A percentile compares a stretch with the other conserved stretches of the same genome.
Conservation (phyloP, 2,113 vertebrate species). For the Chrysemys picta region DNA sequence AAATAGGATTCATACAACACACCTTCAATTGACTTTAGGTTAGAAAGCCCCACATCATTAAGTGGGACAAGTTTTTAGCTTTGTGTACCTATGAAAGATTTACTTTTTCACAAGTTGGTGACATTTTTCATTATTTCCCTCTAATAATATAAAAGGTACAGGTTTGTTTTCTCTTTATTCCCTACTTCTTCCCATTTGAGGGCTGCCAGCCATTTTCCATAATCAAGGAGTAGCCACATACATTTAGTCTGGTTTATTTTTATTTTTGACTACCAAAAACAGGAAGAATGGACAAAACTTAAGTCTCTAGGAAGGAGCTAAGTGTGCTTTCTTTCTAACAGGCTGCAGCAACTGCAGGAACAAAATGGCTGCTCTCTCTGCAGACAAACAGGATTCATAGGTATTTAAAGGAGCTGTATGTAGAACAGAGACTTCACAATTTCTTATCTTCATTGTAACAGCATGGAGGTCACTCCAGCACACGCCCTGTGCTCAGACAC, state of each 20-base stretch:
- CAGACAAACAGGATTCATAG: background rate
- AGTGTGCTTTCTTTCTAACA: background rate
- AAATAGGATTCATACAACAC: background rate
- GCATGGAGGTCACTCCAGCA: background rate
- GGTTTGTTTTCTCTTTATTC: background rate
- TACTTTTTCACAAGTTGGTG: slow-evolving; percentile 9
- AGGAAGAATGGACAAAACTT: background rate
- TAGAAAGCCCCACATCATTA: slow-evolving; percentile 25
- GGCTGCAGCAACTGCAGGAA: background rate
- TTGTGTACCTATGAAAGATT: background rate
- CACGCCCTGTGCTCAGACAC: background rate
- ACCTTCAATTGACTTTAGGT: slow-evolving; percentile 31
- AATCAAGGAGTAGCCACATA: background rate
- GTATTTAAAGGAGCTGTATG: background rate
- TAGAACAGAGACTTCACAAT: accelerated
- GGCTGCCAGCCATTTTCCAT: background rate
- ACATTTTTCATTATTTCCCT: slow-evolving; percentile 24
- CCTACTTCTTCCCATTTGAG: background rate
- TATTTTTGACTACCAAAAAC: background rate
- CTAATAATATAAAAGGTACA: background rate
- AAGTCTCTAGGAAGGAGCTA: accelerated
- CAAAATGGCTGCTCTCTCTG: accelerated
- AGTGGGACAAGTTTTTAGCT: background rate
- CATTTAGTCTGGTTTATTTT: too few species aligned
- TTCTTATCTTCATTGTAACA: background rate